phyloP scores from a whole-genome alignment of 2,113 vertebrate species.

The Myiozetetes cayanensis region DNA sequence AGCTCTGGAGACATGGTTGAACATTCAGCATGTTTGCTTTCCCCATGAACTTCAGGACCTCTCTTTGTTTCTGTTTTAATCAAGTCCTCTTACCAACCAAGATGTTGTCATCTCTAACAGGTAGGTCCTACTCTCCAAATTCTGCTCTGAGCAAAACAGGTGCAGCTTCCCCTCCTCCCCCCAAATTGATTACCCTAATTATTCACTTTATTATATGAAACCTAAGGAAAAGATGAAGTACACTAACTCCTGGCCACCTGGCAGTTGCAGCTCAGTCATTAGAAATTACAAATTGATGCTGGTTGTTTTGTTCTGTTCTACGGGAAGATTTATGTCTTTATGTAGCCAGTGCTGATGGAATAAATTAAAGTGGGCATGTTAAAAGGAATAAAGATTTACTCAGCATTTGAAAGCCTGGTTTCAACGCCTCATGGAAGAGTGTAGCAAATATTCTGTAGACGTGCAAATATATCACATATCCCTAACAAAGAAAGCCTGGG shows the following conservation, averaged over 20 bases:
- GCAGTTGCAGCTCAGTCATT: constrained; percentile 20
- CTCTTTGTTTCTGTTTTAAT: background rate
- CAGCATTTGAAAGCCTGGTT: constrained; percentile 13
- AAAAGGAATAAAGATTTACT: constrained; percentile 51
- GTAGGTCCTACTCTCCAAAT: background rate
- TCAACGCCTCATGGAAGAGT: constrained; percentile 9
- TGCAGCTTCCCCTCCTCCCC: background rate
- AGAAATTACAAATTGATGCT: constrained; percentile 52
- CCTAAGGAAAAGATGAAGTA: constrained; percentile 38
- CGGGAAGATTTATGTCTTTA: constrained; percentile 46
- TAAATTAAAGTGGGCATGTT: constrained; percentile 47
- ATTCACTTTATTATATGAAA: constrained; percentile 43
- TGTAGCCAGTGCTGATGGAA: constrained; percentile 39
- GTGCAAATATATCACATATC: constrained; percentile 17
- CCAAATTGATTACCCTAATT: constrained; percentile 34
- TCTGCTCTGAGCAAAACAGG: constrained; percentile 28
- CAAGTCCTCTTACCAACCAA: background rate
- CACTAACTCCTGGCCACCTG: constrained; percentile 21
- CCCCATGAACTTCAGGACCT: background rate
- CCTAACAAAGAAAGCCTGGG: background rate
- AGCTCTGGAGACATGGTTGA: background rate
- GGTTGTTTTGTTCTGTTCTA: constrained; percentile 31
- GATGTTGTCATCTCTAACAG: background rate
- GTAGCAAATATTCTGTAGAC: background rate
- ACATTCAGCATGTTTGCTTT: background rate